Percentiles rank a stretch among this genome's conserved stretches.
Conservation (phyloP, 2,113 vertebrate species). For the Saccopteryx leptura region DNA sequence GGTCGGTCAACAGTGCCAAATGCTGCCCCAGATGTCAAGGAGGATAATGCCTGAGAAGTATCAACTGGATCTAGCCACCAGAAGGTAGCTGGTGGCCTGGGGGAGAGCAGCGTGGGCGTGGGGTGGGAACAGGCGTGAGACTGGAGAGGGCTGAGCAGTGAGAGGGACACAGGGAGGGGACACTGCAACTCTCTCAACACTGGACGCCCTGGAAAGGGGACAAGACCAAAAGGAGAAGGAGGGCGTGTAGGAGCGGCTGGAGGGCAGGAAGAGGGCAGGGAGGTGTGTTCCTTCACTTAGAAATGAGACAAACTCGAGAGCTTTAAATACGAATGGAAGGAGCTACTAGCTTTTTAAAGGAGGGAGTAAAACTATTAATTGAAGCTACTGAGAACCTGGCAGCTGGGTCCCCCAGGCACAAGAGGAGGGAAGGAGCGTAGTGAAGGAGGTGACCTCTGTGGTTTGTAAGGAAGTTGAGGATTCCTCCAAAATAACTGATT, state of each 20-base stretch:
- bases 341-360: not conserved
- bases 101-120: no score
- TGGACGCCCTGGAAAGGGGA: not conserved
- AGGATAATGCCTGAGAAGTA: not conserved
- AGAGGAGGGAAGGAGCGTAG: not conserved
- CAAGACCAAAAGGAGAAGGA: not conserved
- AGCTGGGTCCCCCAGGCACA: no score
- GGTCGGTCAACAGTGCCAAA: not conserved
- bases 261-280: not conserved
- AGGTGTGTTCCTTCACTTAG: not conserved
- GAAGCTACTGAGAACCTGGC: not conserved
- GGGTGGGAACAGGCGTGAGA: not conserved
- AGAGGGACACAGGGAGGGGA: not conserved
- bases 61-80: not conserved
- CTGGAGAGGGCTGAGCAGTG: not conserved
- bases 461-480: not conserved
- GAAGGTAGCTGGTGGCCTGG: not conserved
- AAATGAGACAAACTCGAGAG: not conserved
- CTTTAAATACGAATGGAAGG: not conserved
- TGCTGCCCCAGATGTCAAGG: not conserved
- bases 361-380: not conserved
- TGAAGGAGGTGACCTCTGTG: no score
- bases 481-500: not conserved
- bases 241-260: not conserved
- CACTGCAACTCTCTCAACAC: not conserved